Evolutionary conservation across 2,797 vertebrate species (phyloP).

Genomic region (Dipus sagitta): DNA sequence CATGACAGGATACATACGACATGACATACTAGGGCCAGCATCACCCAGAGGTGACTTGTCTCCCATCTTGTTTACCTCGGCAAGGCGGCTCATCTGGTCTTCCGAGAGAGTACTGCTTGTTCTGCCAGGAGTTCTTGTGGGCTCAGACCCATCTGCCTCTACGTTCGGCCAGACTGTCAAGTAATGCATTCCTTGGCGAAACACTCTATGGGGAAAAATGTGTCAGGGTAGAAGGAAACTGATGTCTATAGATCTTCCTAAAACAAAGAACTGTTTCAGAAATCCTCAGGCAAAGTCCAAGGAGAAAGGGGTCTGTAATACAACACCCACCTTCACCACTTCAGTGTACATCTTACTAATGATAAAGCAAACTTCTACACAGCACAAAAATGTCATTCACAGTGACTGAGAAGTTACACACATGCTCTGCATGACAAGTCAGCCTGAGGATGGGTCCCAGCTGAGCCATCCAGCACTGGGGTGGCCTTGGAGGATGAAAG

Average conservation of each 20-base stretch:
- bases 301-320: neutral
- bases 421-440: neutral
- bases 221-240: too few relatives aligned
- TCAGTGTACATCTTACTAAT: neutral
- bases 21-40: neutral
- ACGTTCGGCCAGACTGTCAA: slow-evolving; percentile 98
- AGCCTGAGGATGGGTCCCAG: neutral
- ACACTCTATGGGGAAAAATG: slow-evolving; percentile 91
- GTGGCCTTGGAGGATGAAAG: neutral
- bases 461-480: neutral
- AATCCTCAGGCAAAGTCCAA: too few relatives aligned
- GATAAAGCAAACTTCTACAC: neutral
- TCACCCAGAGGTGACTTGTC: slow-evolving; percentile 1
- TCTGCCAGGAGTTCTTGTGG: slow-evolving; percentile 96
- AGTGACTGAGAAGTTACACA: neutral
- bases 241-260: too few relatives aligned
- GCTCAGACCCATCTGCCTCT: slow-evolving; percentile 96
- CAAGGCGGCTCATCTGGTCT: slow-evolving; percentile 98
- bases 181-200: slow-evolving; percentile 99
- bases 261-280: too few relatives aligned
- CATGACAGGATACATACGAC: neutral
- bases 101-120: slow-evolving; percentile 96
- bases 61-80: slow-evolving; percentile 91
- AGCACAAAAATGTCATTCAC: slow-evolving; percentile 2
- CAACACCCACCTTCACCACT: neutral